A percentile compares a stretch with the other conserved stretches of the same genome.
phyloP scores from a whole-genome alignment of 1,140 invertebrate genomes.

The Dendroctonus ponderosae region DNA sequence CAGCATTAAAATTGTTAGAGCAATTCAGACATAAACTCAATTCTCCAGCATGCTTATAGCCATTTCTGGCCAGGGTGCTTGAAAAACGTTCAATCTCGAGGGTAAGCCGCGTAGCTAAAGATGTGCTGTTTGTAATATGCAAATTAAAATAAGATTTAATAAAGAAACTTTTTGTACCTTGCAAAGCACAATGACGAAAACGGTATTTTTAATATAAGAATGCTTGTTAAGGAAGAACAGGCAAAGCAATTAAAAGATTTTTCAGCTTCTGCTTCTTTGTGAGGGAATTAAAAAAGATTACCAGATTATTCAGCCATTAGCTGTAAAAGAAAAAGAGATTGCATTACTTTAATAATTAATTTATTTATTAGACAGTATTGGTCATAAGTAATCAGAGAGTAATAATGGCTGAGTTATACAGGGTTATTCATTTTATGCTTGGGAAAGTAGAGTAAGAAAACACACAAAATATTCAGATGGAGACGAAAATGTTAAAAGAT shows the following conservation, averaged over 20 bases:
- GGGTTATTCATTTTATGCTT: no score
- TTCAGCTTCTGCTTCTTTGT: background rate
- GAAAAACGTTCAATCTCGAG: conserved; percentile 8
- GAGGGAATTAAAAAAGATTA: background rate
- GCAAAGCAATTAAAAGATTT: conserved; percentile 22
- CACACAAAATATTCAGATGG: no score
- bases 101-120: conserved; percentile 6
- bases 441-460: no score
- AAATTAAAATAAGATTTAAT: conserved; percentile 30
- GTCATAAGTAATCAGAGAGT: no score
- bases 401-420: no score
- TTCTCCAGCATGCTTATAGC: background rate
- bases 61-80: conserved; percentile 6
- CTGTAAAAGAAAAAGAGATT: no score
- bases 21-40: no score
- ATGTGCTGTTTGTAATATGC: conserved; percentile 20
- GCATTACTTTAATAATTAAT: no score
- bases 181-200: conserved; percentile 17
- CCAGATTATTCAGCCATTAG: no score
- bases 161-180: conserved; percentile 23
- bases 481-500: no score
- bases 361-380: no score
- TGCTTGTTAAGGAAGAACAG: conserved; percentile 14
- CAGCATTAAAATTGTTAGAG: no score
- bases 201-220: conserved; percentile 24